Conservation (phyloP, 37 sponge, comb jelly and placozoan species). For the Axinella damicornis region DNA sequence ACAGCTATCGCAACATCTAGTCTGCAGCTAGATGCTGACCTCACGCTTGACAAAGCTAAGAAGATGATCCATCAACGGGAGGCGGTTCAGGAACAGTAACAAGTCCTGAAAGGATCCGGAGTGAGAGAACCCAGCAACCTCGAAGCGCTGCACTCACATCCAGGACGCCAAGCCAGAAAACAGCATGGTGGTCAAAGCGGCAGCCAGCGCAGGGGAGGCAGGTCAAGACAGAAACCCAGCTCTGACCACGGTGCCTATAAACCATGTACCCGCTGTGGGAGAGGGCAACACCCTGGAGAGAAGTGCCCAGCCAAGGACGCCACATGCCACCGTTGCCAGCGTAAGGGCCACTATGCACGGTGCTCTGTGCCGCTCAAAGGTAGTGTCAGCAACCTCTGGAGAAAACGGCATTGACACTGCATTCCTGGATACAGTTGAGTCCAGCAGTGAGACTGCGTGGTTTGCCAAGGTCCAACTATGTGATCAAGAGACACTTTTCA, state of each 20-base stretch:
- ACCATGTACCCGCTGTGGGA: conserved; percentile 43
- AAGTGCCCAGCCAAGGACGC: conserved; percentile 44
- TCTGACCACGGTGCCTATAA: no score
- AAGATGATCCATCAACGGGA: conserved; percentile 22
- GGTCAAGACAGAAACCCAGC: no score
- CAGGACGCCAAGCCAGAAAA: not conserved
- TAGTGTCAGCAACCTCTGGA: not conserved
- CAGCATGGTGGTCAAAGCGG: not conserved
- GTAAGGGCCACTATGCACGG: conserved; percentile 23
- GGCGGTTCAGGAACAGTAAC: conserved; percentile 40
- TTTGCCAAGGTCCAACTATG: not conserved
- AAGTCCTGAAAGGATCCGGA: conserved; percentile 3
- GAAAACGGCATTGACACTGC: conserved; percentile 13
- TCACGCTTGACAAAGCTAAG: conserved; percentile 42
- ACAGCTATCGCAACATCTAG: conserved; percentile 3
- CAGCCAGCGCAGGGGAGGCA: no score
- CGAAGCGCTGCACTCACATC: no score
- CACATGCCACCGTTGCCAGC: conserved; percentile 26
- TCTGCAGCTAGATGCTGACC: conserved; percentile 34
- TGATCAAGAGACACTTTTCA: conserved; percentile 18
- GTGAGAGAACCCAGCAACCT: no score
- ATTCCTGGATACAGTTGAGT: not conserved
- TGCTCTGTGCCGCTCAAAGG: conserved; percentile 14
- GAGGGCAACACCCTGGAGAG: conserved; percentile 12
- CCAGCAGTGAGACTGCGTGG: not conserved